A percentile compares a stretch with the other conserved stretches of the same genome.
phyloP scores from a whole-genome alignment of 2,888 invertebrate genomes.

The Marronus borbonicus region DNA sequence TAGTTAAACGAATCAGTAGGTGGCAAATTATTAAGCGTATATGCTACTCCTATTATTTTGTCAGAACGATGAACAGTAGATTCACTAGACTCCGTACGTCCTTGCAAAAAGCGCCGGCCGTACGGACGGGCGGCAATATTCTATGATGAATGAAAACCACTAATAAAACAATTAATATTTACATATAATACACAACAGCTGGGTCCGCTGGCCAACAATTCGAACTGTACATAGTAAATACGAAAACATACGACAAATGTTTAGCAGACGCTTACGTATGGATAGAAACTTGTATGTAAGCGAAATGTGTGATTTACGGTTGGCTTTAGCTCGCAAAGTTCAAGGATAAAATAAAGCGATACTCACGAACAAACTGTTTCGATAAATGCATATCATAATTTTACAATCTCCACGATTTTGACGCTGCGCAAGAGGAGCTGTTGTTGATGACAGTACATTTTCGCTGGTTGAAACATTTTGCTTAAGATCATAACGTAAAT shows the following conservation, averaged over 20 bases:
- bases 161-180: conserved; percentile 36
- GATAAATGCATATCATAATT: neutral
- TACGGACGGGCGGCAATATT: neutral
- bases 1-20: conserved; percentile 12
- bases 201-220: conserved; percentile 4
- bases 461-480: no score
- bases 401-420: neutral
- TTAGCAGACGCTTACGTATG: neutral
- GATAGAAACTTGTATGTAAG: neutral
- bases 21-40: neutral
- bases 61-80: conserved; percentile 15
- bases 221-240: conserved; percentile 13
- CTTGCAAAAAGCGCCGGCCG: neutral
- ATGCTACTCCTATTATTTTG: conserved; percentile 17
- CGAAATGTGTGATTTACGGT: conserved; percentile 11
- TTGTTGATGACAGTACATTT: no score
- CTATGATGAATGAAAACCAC: conserved; percentile 25
- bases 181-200: conserved; percentile 25
- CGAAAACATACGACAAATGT: neutral
- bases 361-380: neutral
- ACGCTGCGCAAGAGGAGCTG: neutral
- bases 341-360: conserved; percentile 19
- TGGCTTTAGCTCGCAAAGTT: neutral
- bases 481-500: no score
- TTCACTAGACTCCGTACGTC: neutral